These are phyloP conservation scores for Argyra leucocephala DNA, from an alignment of 2,888 invertebrate genomes.

Conservation along the genomic window DNA sequence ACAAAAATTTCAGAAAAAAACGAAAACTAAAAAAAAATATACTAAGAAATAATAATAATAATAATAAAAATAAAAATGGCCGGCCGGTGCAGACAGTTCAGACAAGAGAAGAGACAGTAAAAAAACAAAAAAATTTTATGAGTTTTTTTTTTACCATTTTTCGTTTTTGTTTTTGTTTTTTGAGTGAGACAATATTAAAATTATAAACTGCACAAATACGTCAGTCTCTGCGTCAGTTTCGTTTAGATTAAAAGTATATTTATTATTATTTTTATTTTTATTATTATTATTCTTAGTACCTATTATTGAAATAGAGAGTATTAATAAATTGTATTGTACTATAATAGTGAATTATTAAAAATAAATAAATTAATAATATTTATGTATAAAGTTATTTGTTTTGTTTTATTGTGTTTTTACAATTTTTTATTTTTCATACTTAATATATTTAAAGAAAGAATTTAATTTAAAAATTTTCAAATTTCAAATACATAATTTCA, in stretches of 20 bases:
- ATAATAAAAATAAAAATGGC: not conserved
- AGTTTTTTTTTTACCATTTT: not conserved
- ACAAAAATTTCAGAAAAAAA: not conserved
- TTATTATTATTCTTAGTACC: too few species aligned
- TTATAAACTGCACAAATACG: not conserved
- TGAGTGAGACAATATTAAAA: not conserved
- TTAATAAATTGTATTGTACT: too few species aligned
- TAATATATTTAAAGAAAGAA: too few species aligned
- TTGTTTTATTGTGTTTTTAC: too few species aligned
- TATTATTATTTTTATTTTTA: too few species aligned
- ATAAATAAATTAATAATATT: too few species aligned
- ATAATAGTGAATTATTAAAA: too few species aligned
- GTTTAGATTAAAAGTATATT: not conserved
- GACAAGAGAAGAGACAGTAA: not conserved
- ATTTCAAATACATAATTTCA: too few species aligned
- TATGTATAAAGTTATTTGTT: too few species aligned
- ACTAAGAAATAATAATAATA: not conserved
- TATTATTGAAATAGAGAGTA: too few species aligned
- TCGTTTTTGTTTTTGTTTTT: not conserved
- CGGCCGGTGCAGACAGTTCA: constrained; percentile 2
- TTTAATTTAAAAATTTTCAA: too few species aligned
- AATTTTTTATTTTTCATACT: too few species aligned
- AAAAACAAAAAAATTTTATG: not conserved
- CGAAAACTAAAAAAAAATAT: not conserved
- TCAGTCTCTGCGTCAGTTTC: not conserved